Conservation (phyloP, 2,888 invertebrate genomes). For the Synergus gifuensis region DNA sequence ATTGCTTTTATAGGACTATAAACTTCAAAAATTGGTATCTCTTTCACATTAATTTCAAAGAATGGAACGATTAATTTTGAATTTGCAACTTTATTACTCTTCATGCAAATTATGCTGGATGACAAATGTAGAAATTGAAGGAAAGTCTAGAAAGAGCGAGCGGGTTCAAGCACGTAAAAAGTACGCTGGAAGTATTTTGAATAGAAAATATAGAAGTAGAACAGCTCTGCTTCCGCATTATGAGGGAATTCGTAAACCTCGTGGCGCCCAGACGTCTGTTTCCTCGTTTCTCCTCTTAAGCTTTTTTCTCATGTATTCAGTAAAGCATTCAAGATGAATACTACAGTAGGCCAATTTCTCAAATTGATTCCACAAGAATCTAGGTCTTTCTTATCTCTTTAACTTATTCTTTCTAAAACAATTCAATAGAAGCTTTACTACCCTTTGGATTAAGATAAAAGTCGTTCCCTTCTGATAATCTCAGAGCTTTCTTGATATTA, state of each 20-base stretch:
- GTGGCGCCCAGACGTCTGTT: slow-evolving; percentile 49
- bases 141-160: background rate
- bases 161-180: background rate
- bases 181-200: slow-evolving; percentile 8
- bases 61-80: background rate
- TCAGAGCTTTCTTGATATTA: background rate
- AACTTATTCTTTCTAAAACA: background rate
- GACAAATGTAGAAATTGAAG: background rate
- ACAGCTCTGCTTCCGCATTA: slow-evolving; percentile 18
- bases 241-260: slow-evolving; percentile 42
- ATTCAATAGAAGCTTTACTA: background rate
- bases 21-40: background rate
- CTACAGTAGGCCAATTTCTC: background rate
- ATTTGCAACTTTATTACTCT: background rate
- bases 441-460: background rate
- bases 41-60: background rate
- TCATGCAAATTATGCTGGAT: background rate
- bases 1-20: background rate
- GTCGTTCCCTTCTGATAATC: background rate
- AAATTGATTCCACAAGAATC: background rate
- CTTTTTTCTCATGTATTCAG: background rate
- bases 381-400: background rate
- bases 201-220: slow-evolving; percentile 12
- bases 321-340: background rate
- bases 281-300: background rate